phyloP scores from a whole-genome alignment of 2,113 vertebrate genomes.

The Ammodytes dubius region DNA sequence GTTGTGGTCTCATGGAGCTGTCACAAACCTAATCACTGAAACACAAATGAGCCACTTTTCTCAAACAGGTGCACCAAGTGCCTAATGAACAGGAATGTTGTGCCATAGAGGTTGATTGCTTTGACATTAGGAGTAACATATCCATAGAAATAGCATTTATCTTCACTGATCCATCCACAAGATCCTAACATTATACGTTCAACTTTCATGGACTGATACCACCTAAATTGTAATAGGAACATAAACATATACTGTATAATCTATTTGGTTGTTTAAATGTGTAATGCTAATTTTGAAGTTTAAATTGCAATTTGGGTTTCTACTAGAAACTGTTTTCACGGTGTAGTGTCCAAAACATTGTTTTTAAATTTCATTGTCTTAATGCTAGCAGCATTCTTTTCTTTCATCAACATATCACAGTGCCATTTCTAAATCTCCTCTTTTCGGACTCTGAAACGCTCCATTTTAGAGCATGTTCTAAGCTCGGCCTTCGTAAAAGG shows the following conservation, averaged over 20 bases:
- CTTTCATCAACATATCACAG: too few species aligned
- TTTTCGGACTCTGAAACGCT: too few species aligned
- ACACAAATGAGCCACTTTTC: neutral
- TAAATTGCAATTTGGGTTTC: too few species aligned
- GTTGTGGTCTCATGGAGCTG: neutral
- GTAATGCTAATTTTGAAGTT: too few species aligned
- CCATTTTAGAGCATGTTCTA: too few species aligned
- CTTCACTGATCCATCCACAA: neutral
- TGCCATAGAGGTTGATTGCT: slow-evolving; percentile 8
- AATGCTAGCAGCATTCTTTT: too few species aligned
- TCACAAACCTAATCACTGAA: slow-evolving; percentile 11
- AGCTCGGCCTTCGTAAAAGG: too few species aligned
- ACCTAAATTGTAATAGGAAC: neutral
- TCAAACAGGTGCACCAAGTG: slow-evolving; percentile 2
- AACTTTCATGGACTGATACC: neutral
- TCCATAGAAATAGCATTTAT: neutral
- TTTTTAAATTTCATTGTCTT: too few species aligned
- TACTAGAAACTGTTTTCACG: too few species aligned
- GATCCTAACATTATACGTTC: neutral
- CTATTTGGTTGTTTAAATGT: neutral
- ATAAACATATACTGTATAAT: neutral
- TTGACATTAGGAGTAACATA: slow-evolving; percentile 9
- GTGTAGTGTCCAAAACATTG: too few species aligned
- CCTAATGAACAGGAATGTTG: neutral
- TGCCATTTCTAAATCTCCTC: too few species aligned